Percentiles rank a stretch among this genome's conserved stretches.
These are phyloP conservation scores for Teleogryllus occipitalis DNA, from an alignment of 1,140 invertebrate species.

Conservation along the genomic window DNA sequence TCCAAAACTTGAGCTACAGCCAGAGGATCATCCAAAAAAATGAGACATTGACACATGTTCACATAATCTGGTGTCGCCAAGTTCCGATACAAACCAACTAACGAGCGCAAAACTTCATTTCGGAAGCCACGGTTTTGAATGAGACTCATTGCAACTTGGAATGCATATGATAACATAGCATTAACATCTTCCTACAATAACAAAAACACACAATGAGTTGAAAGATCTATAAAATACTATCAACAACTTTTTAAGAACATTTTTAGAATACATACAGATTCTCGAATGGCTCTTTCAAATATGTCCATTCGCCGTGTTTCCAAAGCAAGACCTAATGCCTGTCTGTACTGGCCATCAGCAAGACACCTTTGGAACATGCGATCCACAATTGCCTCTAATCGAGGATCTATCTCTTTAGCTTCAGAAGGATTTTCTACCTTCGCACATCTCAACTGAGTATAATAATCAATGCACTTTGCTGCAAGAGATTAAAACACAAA, in stretches of 20 bases:
- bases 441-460: slow-evolving; percentile 76
- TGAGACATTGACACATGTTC: slow-evolving; percentile 93
- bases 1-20: slow-evolving; percentile 87
- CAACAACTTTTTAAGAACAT: slow-evolving; percentile 11
- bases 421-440: slow-evolving; percentile 52
- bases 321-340: slow-evolving; percentile 87
- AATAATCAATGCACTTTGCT: slow-evolving; percentile 93
- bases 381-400: slow-evolving; percentile 90
- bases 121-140: slow-evolving; percentile 90
- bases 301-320: slow-evolving; percentile 96
- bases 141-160: slow-evolving; percentile 90
- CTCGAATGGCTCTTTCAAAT: slow-evolving; percentile 82
- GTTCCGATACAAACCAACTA: slow-evolving; percentile 84
- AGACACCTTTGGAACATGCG: slow-evolving; percentile 94
- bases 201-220: not conserved
- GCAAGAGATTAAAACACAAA: slow-evolving; percentile 19
- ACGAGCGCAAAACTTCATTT: slow-evolving; percentile 74
- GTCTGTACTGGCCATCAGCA: slow-evolving; percentile 72
- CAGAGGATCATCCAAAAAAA: slow-evolving; percentile 88
- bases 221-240: not conserved
- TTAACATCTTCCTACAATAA: slow-evolving; percentile 66
- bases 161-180: slow-evolving; percentile 88
- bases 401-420: slow-evolving; percentile 69
- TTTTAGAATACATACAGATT: slow-evolving; percentile 49
- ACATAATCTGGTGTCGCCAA: slow-evolving; percentile 87